phyloP scores from a whole-genome alignment of 2,797 vertebrate species.

The Characodon lateralis region DNA sequence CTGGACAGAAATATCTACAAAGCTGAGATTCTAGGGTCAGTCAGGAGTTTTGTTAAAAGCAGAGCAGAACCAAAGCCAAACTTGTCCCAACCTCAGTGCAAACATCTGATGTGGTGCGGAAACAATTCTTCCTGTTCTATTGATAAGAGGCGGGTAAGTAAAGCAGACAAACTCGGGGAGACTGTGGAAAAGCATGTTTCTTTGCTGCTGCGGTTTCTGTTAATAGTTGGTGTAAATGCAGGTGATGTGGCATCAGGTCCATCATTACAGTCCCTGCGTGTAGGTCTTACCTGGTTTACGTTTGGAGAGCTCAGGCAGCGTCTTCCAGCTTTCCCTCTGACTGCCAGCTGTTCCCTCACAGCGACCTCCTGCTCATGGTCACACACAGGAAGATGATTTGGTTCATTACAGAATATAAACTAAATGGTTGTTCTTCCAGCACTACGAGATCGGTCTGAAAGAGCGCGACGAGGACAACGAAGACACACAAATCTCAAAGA shows the following conservation, averaged over 20 bases:
- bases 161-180: too few relatives aligned
- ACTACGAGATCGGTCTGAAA: not conserved
- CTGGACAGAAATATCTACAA: not conserved
- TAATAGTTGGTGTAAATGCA: not conserved
- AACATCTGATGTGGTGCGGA: not conserved
- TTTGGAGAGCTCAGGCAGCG: constrained; percentile 91
- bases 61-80: not conserved
- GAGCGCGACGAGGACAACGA: not conserved
- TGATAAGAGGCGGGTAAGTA: too few relatives aligned
- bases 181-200: too few relatives aligned
- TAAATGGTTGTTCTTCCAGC: not conserved
- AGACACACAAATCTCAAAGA: not conserved
- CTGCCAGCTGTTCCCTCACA: constrained; percentile 90
- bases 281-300: constrained; percentile 83
- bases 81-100: too few relatives aligned
- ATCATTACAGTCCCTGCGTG: not conserved
- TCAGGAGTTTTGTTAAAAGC: not conserved
- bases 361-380: constrained; percentile 88
- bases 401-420: not conserved
- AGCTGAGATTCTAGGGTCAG: not conserved
- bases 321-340: constrained; percentile 85
- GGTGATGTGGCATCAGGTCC: not conserved
- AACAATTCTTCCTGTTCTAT: not conserved
- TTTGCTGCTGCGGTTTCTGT: too few relatives aligned
- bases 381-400: constrained; percentile 13